Conservation (phyloP, 2,113 vertebrate genomes). For the Crotophaga sulcirostris region DNA sequence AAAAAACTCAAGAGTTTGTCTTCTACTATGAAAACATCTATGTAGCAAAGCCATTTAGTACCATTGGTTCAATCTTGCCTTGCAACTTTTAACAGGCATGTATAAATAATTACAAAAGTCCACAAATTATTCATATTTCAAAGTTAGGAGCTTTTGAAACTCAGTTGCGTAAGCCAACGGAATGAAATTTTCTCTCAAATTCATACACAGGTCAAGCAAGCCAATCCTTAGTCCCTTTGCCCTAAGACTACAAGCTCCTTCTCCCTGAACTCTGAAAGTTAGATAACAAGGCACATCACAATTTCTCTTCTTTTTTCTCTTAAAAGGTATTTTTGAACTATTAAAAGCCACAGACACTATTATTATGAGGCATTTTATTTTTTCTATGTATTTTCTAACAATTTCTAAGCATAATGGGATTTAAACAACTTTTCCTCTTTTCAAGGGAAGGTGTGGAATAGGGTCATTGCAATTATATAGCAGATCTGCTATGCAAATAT, state of each 20-base stretch:
- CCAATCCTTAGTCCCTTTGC: neutral
- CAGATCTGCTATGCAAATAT: neutral
- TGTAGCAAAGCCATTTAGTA: neutral
- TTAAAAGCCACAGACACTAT: neutral
- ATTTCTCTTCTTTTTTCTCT: neutral
- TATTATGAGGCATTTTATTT: neutral
- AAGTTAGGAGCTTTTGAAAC: neutral
- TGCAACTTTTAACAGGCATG: neutral
- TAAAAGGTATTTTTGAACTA: neutral
- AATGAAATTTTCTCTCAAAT: neutral
- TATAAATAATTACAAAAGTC: neutral
- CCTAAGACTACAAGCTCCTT: neutral
- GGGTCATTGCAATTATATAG: neutral
- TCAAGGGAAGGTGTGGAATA: neutral
- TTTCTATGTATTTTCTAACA: neutral
- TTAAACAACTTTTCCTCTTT: accelerated
- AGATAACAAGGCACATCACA: neutral
- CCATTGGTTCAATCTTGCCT: neutral
- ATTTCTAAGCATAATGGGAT: neutral
- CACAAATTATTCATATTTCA: neutral
- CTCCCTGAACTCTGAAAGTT: neutral
- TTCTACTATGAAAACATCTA: neutral
- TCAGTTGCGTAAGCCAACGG: neutral
- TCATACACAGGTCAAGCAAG: neutral
- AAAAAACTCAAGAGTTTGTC: neutral